phyloP scores from a whole-genome alignment of 1,140 invertebrate genomes.

The Teleogryllus occipitalis region DNA sequence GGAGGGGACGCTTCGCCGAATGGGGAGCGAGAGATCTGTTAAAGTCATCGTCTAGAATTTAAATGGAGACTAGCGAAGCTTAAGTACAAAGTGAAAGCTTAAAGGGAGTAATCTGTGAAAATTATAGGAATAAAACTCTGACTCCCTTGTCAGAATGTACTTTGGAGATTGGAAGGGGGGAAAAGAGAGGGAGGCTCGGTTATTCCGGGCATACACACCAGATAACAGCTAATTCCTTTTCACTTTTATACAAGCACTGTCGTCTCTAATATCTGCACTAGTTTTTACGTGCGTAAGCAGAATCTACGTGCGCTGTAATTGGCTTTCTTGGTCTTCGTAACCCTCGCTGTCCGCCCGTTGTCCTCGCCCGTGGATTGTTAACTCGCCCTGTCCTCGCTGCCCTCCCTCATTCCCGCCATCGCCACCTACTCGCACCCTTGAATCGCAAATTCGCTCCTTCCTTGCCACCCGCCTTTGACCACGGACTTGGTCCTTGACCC shows the following conservation, averaged over 20 bases:
- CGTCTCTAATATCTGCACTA: background rate
- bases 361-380: no score
- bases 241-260: background rate
- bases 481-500: no score
- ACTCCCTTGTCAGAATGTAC: conserved; percentile 3
- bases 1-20: background rate
- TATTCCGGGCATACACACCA: background rate
- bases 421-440: no score
- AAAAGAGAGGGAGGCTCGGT: background rate
- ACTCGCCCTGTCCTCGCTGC: no score
- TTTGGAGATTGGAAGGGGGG: background rate
- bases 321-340: background rate
- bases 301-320: background rate
- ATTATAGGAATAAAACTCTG: conserved; percentile 1
- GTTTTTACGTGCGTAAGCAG: background rate
- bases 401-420: no score
- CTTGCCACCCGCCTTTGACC: no score
- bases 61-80: conserved; percentile 3
- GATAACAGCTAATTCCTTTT: background rate
- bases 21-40: background rate
- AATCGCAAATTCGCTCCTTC: no score
- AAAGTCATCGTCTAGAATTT: conserved; percentile 5
- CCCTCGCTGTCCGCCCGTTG: no score
- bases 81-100: conserved; percentile 5
- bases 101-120: conserved; percentile 1